A percentile compares a stretch with the other conserved stretches of the same genome.
Conservation (phyloP, 1,140 invertebrate genomes). For the Hypothenemus hampei region DNA sequence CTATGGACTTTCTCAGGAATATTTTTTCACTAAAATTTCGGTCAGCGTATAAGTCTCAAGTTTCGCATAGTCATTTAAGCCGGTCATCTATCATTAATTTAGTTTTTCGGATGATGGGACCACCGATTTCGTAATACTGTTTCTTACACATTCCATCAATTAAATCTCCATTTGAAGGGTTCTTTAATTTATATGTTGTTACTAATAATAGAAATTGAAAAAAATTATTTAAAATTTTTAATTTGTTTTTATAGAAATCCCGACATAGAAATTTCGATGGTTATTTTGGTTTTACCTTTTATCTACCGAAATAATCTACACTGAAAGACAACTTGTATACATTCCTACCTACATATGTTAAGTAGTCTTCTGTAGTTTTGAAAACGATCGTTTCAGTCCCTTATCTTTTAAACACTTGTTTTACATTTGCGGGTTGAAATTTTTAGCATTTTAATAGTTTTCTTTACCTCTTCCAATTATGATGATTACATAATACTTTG, state of each 20-base stretch:
- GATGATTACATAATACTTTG: no score
- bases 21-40: conserved; percentile 21
- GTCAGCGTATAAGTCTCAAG: conserved; percentile 7
- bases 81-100: conserved; percentile 15
- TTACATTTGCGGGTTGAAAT: conserved; percentile 13
- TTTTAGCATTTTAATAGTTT: conserved; percentile 9
- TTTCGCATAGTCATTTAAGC: conserved; percentile 18
- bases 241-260: no score
- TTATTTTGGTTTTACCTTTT: conserved; percentile 20
- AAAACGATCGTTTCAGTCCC: not conserved
- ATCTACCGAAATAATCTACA: conserved; percentile 17
- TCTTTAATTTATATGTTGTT: no score
- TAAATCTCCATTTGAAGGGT: no score
- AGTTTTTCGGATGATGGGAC: conserved; percentile 10
- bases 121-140: conserved; percentile 11
- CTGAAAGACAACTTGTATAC: conserved; percentile 24
- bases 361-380: conserved; percentile 12
- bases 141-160: conserved; percentile 15
- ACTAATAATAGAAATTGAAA: no score
- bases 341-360: conserved; percentile 26
- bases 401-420: conserved; percentile 18
- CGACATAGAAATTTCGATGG: no score
- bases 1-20: conserved; percentile 20
- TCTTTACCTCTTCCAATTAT: no score
- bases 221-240: no score